Base-by-base conservation (phyloP, 2,888 invertebrate genomes). In the Ganaspis brasiliensis region DNA sequence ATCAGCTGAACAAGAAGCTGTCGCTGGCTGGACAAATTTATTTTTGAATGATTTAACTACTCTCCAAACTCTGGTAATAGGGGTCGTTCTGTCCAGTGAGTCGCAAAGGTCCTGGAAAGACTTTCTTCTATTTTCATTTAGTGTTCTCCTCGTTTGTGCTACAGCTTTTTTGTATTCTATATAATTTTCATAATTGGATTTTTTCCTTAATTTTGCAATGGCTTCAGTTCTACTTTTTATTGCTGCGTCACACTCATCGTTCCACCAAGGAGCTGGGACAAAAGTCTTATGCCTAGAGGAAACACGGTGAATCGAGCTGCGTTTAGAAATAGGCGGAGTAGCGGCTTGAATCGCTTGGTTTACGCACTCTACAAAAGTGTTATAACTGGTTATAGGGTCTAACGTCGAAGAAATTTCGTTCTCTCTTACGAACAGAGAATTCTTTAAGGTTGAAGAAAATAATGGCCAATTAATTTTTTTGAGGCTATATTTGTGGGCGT, bases 401-500 rank as follows among this genome's bases (percentile, higher is more conserved):
- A 6, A 2, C 8, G 16, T 1, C 2, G 16, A 8, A 16, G 31
- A 16, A 35, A 59, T 0, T 0, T 59, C 59, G 9, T 26, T 2
- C n/a, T 3, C 2, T 16, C 31, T 59, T 6, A 24, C 8, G n/a
- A 8, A n/a, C n/a, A 59, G 2, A 4, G 14, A 0, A 31, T 26
- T 59, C 0, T 35, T 59, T 35, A 59, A 31, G n/a, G 31, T 59
- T 1, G 16, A 9, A n/a, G n/a, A 31, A 31, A 59, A 59, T 12
- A 0, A 26, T 1, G 1, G n/a, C 16, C 35, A 35, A 16, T n/a
- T 2, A 16, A 26, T 35, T 2, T 31, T 59, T 9, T 31, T 59
- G 8, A 59, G 16, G n/a, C 16, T 59, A 31, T 35, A 59, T 59
- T 59, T 59, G 31, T 59, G 59, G 6, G 59, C 8, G 14, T 8